Conservation (phyloP, 1,140 invertebrate species). For the Drosophila orena region DNA sequence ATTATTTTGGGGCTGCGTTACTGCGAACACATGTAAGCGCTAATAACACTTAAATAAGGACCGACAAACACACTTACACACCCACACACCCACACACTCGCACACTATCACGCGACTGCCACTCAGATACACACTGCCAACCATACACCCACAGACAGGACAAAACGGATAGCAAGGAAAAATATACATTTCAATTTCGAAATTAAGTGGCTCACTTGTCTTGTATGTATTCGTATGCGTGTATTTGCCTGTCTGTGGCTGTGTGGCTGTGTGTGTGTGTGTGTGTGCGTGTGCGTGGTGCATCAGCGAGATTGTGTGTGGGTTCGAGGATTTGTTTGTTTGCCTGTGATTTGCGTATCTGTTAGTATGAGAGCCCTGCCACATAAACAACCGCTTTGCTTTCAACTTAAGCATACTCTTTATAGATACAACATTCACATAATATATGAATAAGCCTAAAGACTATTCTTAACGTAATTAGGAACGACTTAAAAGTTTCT, state of each 20-base stretch:
- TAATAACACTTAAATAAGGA: conserved; percentile 79
- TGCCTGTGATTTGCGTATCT: conserved; percentile 33
- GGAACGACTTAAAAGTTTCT: too few species aligned
- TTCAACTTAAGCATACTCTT: conserved; percentile 24
- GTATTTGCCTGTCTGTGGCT: conserved; percentile 35
- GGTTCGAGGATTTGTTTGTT: conserved; percentile 22
- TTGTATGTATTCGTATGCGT: conserved; percentile 54
- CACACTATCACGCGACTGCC: not conserved
- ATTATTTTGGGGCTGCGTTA: conserved; percentile 59
- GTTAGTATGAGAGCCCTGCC: conserved; percentile 44
- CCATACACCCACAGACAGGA: conserved; percentile 10
- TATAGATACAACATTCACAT: too few species aligned
- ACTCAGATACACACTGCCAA: not conserved
- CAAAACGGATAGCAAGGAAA: conserved; percentile 39
- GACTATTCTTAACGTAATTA: too few species aligned
- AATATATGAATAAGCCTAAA: too few species aligned
- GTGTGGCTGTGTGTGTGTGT: conserved; percentile 18
- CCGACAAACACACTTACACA: conserved; percentile 25
- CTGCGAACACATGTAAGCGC: conserved; percentile 74
- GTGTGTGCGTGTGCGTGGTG: not conserved
- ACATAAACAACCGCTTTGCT: conserved; percentile 68
- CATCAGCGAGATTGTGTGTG: conserved; percentile 14
- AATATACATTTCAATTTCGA: conserved; percentile 76
- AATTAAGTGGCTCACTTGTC: conserved; percentile 78
- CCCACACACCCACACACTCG: conserved; percentile 1